Evolutionary conservation across 2,113 vertebrate species (phyloP).

Genomic region (Myrmecobius fasciatus): DNA sequence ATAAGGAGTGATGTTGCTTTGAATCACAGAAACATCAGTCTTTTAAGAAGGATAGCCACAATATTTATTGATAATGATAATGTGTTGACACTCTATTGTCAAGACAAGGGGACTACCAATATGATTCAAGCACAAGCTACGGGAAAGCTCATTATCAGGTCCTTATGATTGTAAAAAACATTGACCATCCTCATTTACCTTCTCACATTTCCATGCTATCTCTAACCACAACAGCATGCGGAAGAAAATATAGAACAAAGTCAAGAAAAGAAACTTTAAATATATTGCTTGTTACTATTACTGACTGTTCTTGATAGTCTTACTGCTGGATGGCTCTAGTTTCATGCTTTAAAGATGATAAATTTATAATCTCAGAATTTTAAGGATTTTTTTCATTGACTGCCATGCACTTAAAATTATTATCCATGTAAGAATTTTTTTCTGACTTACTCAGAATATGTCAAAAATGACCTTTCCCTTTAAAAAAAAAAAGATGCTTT

Average conservation of each 20-base stretch:
- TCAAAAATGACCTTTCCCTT: conserved; percentile 12
- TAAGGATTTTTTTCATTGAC: neutral
- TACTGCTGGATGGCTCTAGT: neutral
- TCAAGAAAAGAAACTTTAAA: neutral
- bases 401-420: neutral
- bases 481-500: neutral
- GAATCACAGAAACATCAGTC: neutral
- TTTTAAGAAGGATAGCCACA: neutral
- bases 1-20: neutral
- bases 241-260: neutral
- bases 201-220: neutral
- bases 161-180: neutral
- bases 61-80: neutral
- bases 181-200: neutral
- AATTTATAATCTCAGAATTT: neutral
- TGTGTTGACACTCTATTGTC: neutral
- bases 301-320: neutral
- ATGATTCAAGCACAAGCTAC: neutral
- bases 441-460: neutral
- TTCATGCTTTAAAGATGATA: neutral
- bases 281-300: neutral
- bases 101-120: neutral
- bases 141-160: neutral
- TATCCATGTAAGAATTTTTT: neutral
- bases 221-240: neutral